Percentiles rank a stretch among this genome's conserved stretches.
Evolutionary conservation across 2,113 vertebrate genomes (phyloP).

Genomic region (Castor canadensis): DNA sequence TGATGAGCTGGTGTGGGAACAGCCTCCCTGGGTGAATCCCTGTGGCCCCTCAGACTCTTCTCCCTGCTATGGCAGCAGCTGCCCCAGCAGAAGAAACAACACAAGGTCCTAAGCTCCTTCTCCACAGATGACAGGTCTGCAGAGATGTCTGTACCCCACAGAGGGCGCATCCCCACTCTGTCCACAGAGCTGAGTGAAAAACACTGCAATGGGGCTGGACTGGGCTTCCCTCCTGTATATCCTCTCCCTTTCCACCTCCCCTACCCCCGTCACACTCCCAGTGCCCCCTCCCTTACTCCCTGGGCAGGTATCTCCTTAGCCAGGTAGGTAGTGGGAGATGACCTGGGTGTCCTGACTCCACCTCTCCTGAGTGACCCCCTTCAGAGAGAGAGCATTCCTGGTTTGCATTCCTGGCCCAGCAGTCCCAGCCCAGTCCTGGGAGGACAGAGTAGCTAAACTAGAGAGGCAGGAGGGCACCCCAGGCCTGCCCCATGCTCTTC

Average conservation of each 20-base stretch:
- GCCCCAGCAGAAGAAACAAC: rapidly evolving
- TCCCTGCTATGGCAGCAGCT: rapidly evolving
- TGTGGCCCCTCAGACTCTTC: rapidly evolving
- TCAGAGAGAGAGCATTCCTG: background rate
- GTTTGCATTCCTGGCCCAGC: too few relatives aligned
- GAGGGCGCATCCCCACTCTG: rapidly evolving
- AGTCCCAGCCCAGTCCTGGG: background rate
- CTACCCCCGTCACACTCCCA: background rate
- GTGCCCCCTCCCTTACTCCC: background rate
- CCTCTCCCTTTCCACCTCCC: rapidly evolving
- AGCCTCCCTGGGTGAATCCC: background rate
- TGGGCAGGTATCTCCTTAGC: too few relatives aligned
- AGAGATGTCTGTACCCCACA: rapidly evolving
- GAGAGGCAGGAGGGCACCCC: background rate
- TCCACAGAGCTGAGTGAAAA: background rate
- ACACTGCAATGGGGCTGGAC: background rate
- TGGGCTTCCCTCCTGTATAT: background rate
- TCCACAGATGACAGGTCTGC: rapidly evolving
- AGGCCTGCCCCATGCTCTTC: background rate
- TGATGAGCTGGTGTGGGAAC: background rate
- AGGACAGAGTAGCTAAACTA: background rate
- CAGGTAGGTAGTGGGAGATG: background rate
- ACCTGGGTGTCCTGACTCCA: background rate
- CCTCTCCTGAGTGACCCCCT: background rate
- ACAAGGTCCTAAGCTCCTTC: rapidly evolving